These are phyloP conservation scores for Sanderia malayensis DNA, from an alignment of 30 jellyfish, hydroid and myxozoan species.

Conservation along the genomic window DNA sequence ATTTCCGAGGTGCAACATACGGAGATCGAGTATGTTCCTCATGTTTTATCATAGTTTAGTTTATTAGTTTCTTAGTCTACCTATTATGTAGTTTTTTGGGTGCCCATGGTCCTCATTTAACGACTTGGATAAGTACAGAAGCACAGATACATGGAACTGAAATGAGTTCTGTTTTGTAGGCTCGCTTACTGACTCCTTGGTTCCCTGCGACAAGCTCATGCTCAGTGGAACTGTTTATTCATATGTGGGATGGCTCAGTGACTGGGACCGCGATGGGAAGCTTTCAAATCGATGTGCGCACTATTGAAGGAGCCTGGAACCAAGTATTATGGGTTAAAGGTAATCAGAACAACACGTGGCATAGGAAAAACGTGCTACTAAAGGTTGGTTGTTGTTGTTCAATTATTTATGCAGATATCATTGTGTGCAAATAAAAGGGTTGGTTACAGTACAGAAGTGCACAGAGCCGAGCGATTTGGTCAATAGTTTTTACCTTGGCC, in stretches of 20 bases:
- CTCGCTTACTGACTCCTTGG: conserved; percentile 52
- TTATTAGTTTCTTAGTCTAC: too few species aligned
- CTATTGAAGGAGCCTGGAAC: conserved; percentile 29
- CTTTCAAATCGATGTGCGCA: conserved; percentile 55
- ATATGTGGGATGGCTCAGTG: conserved; percentile 34
- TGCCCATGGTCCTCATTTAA: too few species aligned
- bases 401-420: too few species aligned
- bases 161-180: conserved; percentile 23
- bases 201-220: conserved; percentile 45
- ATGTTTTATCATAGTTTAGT: too few species aligned
- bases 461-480: too few species aligned
- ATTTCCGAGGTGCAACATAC: neutral
- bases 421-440: too few species aligned
- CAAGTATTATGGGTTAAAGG: conserved; percentile 50
- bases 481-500: too few species aligned
- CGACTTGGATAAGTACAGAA: too few species aligned
- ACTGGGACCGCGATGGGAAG: conserved; percentile 40
- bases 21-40: conserved; percentile 51
- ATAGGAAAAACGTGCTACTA: conserved; percentile 7
- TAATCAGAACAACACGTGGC: conserved; percentile 33
- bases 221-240: conserved; percentile 19
- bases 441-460: too few species aligned
- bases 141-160: too few species aligned
- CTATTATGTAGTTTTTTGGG: too few species aligned
- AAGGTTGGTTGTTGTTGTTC: conserved; percentile 2